Conservation (phyloP, 2,113 vertebrate species). For the Heteronetta atricapilla region DNA sequence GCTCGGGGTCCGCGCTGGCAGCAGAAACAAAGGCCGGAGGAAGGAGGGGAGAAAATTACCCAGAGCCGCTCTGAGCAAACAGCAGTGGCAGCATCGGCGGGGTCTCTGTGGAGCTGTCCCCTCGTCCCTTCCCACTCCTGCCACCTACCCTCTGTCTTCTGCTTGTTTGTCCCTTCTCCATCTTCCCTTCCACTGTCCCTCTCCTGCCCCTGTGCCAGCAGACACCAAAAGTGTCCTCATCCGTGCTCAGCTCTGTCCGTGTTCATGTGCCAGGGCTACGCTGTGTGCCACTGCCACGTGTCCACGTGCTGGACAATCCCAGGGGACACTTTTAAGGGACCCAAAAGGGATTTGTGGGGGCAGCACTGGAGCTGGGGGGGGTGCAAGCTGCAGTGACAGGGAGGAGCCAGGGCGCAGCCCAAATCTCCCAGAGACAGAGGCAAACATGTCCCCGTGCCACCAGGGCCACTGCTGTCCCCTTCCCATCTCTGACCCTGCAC, state of each 20-base stretch:
- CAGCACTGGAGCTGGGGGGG: background rate
- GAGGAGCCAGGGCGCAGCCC: background rate
- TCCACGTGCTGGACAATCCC: too few relatives aligned
- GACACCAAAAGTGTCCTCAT: fast-evolving
- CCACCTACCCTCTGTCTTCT: background rate
- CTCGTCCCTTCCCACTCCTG: background rate
- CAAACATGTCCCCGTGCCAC: fast-evolving
- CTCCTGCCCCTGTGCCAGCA: background rate
- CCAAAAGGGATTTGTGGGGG: background rate
- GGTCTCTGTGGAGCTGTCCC: background rate
- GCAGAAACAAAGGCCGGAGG: constrained; percentile 62
- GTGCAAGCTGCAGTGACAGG: background rate
- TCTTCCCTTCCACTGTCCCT: background rate
- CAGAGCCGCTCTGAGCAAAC: background rate
- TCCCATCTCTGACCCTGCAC: background rate
- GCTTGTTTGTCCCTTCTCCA: background rate
- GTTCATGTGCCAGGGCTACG: background rate
- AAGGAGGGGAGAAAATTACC: constrained; percentile 39
- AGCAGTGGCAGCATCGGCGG: background rate
- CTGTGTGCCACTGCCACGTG: background rate
- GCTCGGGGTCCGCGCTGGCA: constrained; percentile 35
- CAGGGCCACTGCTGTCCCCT: fast-evolving
- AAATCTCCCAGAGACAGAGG: background rate
- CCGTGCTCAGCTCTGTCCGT: too few relatives aligned
- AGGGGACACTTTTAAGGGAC: background rate